Base-by-base conservation (phyloP, 2,888 invertebrate species). In the Aleiodes alternator region DNA sequence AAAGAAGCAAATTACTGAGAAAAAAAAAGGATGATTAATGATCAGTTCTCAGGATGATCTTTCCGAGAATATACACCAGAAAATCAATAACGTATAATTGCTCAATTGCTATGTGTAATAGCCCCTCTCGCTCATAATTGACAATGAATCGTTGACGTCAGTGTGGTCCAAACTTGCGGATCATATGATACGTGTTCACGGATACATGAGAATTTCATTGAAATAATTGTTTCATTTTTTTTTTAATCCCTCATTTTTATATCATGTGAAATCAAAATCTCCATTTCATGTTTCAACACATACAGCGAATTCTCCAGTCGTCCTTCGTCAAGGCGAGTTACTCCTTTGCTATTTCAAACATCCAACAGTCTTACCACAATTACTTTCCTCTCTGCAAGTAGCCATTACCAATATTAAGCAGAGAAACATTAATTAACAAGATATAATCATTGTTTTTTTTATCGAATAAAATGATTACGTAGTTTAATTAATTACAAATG, bases 301-400 rank as follows among this genome's bases (percentile, higher is more conserved):
- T 8, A 6, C 9, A 43, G 0, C 4, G 9, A 11, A 8, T 61
- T 4, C 61, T n/a, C 61, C 38, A 11, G 61, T 61, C 61, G 61
- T 61, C 61, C 61, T 61, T 61, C 61, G n/a, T 38, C 61, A 61
- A 61, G 61, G 61, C 38, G 61, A 61, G 61, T 61, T 38, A 61
- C 61, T 61, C 61, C 61, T 61, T 61, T n/a, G 61, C 61, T 38
- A 61, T 61, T 61, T 38, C 61, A 34, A 38, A 43, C 43, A 43
- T 9, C 43, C 61, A 38, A 14, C 61, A 61, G 14, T 14, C 9
- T 16, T n/a, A 61, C 34, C 61, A 14, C 61, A 61, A 61, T 61
- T 61, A 61, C 61, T 61, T 61, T 61, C 61, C 61, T 9, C 43
- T 43, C 43, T 9, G 14, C 31, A 34, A 31, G 61, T 14, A 38